Percentiles rank a stretch among this genome's conserved stretches.
Conservation (phyloP, 2,797 vertebrate species). For the Knipowitschia caucasica region DNA sequence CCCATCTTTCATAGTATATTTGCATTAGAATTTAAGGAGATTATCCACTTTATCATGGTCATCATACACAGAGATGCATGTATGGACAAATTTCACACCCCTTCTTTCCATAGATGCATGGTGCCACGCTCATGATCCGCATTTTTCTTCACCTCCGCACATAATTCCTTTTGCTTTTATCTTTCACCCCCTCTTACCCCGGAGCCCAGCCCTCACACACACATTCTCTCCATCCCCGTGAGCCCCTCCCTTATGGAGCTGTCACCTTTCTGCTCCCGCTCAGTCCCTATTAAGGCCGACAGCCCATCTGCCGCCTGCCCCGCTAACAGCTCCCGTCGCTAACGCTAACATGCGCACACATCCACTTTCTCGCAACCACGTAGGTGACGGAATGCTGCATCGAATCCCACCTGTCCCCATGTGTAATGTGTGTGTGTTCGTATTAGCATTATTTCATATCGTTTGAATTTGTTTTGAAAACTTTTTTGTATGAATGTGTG, state of each 20-base stretch:
- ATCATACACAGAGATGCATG: neutral
- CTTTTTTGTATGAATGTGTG: neutral
- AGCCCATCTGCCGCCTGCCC: constrained; percentile 80
- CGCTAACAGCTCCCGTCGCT: constrained; percentile 70
- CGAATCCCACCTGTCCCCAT: constrained; percentile 51
- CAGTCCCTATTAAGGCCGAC: constrained; percentile 81
- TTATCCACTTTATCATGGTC: constrained; percentile 11
- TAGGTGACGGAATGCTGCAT: constrained; percentile 32
- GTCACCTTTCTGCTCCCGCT: constrained; percentile 76
- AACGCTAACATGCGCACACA: constrained; percentile 63
- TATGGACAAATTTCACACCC: constrained; percentile 15
- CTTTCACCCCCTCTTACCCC: constrained; percentile 39
- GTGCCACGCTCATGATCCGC: constrained; percentile 31
- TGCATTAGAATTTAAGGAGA: constrained; percentile 3
- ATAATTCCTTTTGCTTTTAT: constrained; percentile 62
- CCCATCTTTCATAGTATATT: constrained; percentile 1
- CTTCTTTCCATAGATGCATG: constrained; percentile 16
- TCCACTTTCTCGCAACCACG: constrained; percentile 55
- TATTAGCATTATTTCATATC: neutral
- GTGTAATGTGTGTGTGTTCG: too few relatives aligned
- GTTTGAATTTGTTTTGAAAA: neutral
- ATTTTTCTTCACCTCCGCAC: constrained; percentile 48
- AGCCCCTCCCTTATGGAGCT: constrained; percentile 63
- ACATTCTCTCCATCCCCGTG: constrained; percentile 29
- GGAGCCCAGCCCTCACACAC: constrained; percentile 11